Base-by-base conservation (phyloP, 2,888 invertebrate genomes). In the Pheosia gnoma region DNA sequence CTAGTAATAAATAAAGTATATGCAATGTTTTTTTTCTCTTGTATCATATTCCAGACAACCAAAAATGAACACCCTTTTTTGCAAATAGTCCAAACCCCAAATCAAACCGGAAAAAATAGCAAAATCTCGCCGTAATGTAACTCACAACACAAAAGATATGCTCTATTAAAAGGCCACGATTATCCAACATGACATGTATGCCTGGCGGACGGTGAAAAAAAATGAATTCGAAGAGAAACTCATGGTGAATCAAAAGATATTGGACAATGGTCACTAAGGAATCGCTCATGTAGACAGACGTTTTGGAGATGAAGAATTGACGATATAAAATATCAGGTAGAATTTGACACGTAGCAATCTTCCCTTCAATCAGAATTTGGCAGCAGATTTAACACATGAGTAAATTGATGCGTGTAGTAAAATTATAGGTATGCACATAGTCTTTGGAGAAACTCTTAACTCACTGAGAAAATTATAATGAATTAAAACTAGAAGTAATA, bases 181-280 rank as follows among this genome's bases (percentile, higher is more conserved):
- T 78, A 81, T 84, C 84, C 85, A 80, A 83, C 75, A 78, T 87
- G 88, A 85, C 86, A 76, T 87, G 87, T 78, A 75, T 70, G 72
- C 79, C 79, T 85, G 77, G 81, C 66, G 73, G 77, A 81, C 67
- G 73, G 70, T 79, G 25, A 78, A 83, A 84, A 85, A 85, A 83
- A 82, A 83, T 71, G 78, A 78, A 82, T 81, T 80, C 82, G 71
- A 75, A 71, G 79, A 79, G 75, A 79, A 79, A 78, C 74, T 73
- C 73, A 80, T 78, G 79, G 80, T 82, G 88, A 88, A 93, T 93
- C 93, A 90, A 93, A 93, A 86, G 90, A 79, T 65, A 78, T 91
- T 89, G 93, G 93, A 93, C 93, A 93, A 93, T 92, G 93, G 93
- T 93, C 93, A 92, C 83, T 88, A 82, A 82, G 77, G 78, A 82